Evolutionary conservation across 2,888 invertebrate genomes (phyloP), one percentile per base, ranked within the genome.

Genomic region (Plemyria rubiginata): DNA sequence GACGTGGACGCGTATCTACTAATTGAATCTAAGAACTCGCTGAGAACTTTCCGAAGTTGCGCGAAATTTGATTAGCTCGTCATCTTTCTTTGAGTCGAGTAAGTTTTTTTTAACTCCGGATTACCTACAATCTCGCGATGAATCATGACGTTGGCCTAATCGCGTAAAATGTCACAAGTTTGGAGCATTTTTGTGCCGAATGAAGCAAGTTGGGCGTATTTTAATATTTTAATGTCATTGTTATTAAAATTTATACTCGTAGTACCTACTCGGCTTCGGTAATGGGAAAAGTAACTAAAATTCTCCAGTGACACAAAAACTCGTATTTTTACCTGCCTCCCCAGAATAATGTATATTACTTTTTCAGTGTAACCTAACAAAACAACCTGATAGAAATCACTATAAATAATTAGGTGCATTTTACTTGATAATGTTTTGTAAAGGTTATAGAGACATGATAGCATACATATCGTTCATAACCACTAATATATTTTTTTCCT

Each of bases 1-100:
- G 68, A 64, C 74, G 72, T 70, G 71, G 72, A 56, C 72, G 72
- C 81, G 77, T 89, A 89, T 90, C 90, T 87, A 70, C 82, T 90
- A 90, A 91, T 90, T 91, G 87, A 90, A 90, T 90, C 90, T 78
- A 79, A 77, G 78, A 90, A 88, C 86, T 88, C 84, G 73, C 76
- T 71, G 78, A 76, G 77, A 88, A 86, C 84, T 89, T 86, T 81
- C 76, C 78, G 76, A 87, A 87, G 84, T 87, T 81, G 77, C 73
- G 80, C 77, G 78, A 86, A 88, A 88, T 87, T 87, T 87, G 87
- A 90, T 90, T 88, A 88, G 82, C 82, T 85, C 78, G 80, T 86
- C 87, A 87, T 88, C 85, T 84, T 82, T 84, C 83, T 81, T 81
- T 78, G 78, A 81, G 80, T 75, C 70, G 78, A 82, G 78, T 82